phyloP scores from a whole-genome alignment of 2,113 vertebrate genomes.

The Nipponia nippon region DNA sequence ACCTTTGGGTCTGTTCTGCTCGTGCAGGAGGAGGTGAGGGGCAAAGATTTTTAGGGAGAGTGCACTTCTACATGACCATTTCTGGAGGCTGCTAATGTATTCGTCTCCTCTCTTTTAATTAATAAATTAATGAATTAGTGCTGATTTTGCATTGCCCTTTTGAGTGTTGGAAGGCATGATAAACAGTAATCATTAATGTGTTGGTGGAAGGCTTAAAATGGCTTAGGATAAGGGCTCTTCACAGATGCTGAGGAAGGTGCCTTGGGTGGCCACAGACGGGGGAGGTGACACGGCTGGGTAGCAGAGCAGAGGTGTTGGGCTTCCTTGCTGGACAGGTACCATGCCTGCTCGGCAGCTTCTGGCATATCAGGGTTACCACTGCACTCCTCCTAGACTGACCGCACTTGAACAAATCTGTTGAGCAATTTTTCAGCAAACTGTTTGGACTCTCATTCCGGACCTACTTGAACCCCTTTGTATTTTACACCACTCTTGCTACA shows the following conservation, averaged over 20 bases:
- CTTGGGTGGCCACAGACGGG: accelerated
- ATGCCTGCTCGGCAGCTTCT: neutral
- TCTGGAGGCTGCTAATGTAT: neutral
- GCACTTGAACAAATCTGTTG: neutral
- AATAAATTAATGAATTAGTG: neutral
- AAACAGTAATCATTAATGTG: neutral
- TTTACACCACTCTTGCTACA: neutral
- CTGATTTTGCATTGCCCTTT: constrained; percentile 12
- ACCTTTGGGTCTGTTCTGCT: neutral
- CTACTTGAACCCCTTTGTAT: neutral
- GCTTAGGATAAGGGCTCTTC: neutral
- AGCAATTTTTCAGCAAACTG: neutral
- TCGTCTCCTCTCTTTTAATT: neutral
- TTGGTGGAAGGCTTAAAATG: neutral
- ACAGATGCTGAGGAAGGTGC: neutral
- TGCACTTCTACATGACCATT: neutral
- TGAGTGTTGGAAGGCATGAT: neutral
- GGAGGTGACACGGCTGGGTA: accelerated
- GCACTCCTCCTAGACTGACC: neutral
- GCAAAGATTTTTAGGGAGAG: neutral
- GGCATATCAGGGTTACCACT: neutral
- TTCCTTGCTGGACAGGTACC: accelerated
- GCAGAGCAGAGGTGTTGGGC: neutral
- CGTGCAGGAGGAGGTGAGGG: neutral
- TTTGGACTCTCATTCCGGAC: neutral